Evolutionary conservation across 2,797 vertebrate species (phyloP).

Genomic region (Bovichtus diacanthus): DNA sequence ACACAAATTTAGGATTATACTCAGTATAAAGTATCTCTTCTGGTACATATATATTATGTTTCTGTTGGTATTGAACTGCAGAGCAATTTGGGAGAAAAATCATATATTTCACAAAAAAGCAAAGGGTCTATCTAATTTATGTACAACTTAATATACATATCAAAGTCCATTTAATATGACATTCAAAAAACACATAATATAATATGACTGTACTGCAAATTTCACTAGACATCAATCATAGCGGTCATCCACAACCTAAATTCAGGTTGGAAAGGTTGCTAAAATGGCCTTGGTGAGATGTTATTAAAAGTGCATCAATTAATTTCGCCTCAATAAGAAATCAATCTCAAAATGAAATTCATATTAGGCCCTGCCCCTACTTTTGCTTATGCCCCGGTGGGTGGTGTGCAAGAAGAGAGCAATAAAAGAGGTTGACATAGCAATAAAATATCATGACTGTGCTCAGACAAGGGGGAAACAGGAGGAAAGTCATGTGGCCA

Average conservation of each 20-base stretch:
- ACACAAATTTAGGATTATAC: neutral
- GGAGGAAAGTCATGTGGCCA: slow-evolving; percentile 52
- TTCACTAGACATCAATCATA: neutral
- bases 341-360: neutral
- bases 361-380: slow-evolving; percentile 32
- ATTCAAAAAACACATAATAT: neutral
- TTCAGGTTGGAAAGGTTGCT: neutral
- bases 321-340: neutral
- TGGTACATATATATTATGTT: neutral
- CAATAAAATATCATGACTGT: too few relatives aligned
- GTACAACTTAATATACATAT: neutral
- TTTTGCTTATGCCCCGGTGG: neutral
- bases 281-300: neutral
- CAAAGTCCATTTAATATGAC: neutral
- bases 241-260: neutral
- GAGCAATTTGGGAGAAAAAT: neutral
- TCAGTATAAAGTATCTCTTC: neutral
- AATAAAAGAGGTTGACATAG: slow-evolving; percentile 26
- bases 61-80: too few relatives aligned
- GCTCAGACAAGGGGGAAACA: neutral
- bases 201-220: neutral
- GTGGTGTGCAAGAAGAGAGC: slow-evolving; percentile 2
- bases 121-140: neutral
- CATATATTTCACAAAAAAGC: neutral
- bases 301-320: neutral